Percentiles rank a stretch among this genome's conserved stretches.
phyloP scores from a whole-genome alignment of 2,888 invertebrate species.

The Hirtodrosophila duncani region DNA sequence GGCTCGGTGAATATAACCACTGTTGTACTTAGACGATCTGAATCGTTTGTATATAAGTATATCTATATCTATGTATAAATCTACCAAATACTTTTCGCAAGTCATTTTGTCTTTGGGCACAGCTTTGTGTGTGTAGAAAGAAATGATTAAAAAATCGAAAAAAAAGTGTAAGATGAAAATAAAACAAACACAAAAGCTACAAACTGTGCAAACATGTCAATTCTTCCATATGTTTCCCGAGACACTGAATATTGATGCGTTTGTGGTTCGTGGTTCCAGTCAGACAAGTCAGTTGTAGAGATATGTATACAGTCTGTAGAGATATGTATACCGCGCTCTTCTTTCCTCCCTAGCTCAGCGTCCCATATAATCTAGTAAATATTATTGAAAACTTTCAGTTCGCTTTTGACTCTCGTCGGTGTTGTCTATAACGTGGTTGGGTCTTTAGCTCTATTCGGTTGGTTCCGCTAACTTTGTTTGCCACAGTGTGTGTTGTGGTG shows the following conservation, averaged over 20 bases:
- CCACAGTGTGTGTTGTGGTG: not conserved
- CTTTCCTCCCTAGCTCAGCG: slow-evolving; percentile 1
- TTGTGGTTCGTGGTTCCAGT: slow-evolving; percentile 9
- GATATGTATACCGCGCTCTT: no score
- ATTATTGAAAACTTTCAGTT: slow-evolving; percentile 66
- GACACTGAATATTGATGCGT: slow-evolving; percentile 21
- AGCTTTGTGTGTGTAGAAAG: no score
- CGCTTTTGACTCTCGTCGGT: slow-evolving; percentile 54
- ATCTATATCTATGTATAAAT: not conserved
- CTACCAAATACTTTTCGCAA: no score
- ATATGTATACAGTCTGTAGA: no score
- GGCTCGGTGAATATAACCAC: no score
- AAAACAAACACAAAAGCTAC: slow-evolving; percentile 2
- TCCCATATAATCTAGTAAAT: slow-evolving; percentile 56
- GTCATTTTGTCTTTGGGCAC: slow-evolving; percentile 5
- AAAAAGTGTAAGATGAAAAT: not conserved
- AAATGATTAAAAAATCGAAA: slow-evolving; percentile 1
- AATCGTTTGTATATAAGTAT: not conserved
- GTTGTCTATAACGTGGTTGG: slow-evolving; percentile 26
- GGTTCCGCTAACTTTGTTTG: slow-evolving; percentile 3
- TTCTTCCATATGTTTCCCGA: slow-evolving; percentile 13
- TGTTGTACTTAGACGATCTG: not conserved
- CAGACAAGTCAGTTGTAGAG: no score
- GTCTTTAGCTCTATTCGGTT: slow-evolving; percentile 4
- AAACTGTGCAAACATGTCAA: slow-evolving; percentile 36